Percentiles rank a stretch among this genome's conserved stretches.
phyloP scores from a whole-genome alignment of 2,797 vertebrate genomes.

The Borostomias antarcticus region DNA sequence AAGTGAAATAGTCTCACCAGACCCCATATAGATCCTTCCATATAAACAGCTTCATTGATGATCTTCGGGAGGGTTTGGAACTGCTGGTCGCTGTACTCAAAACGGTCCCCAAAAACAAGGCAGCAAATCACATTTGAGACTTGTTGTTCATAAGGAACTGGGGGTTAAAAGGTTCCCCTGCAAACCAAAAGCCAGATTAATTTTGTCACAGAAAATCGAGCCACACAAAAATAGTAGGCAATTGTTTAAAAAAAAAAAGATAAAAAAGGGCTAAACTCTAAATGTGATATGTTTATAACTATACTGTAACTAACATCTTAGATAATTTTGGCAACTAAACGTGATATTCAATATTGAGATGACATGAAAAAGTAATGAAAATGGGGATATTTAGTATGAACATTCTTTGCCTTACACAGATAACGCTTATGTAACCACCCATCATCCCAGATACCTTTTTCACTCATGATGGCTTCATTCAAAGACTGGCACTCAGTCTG shows the following conservation, averaged over 20 bases:
- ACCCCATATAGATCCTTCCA: constrained; percentile 33
- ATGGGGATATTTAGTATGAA: no score
- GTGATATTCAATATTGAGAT: no score
- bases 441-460: constrained; percentile 29
- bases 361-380: no score
- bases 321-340: no score
- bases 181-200: background rate
- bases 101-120: constrained; percentile 67
- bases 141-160: constrained; percentile 43
- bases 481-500: constrained; percentile 45
- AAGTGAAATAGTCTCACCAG: constrained; percentile 37
- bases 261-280: no score
- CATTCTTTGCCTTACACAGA: no score
- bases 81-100: constrained; percentile 59
- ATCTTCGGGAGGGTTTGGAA: constrained; percentile 32
- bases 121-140: constrained; percentile 71
- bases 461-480: constrained; percentile 18
- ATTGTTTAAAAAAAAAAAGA: no score
- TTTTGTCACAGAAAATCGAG: no score
- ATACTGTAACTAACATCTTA: no score
- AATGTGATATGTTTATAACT: no score
- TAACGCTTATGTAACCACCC: rapidly evolving
- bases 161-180: constrained; percentile 56
- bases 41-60: background rate
- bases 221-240: no score